Evolutionary conservation across 2,113 vertebrate genomes (phyloP).

Genomic region (Pantherophis guttatus): DNA sequence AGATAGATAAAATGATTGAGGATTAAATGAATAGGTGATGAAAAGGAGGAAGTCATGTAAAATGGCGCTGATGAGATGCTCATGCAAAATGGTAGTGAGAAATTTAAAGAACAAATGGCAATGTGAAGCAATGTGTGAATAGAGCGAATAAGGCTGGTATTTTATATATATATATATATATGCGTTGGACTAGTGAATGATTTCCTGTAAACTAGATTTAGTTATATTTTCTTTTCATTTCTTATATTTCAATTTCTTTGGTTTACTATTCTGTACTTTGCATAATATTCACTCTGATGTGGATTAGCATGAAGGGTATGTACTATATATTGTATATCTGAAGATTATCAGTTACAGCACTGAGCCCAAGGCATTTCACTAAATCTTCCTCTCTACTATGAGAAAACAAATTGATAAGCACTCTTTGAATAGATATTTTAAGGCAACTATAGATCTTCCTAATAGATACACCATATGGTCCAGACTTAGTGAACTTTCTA

Average conservation of each 20-base stretch:
- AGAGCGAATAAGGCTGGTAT: no score
- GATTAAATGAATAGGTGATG: no score
- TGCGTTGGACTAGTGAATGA: not conserved
- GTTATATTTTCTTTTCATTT: not conserved
- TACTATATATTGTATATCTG: not conserved
- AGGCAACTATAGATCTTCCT: not conserved
- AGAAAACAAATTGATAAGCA: not conserved
- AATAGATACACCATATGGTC: not conserved
- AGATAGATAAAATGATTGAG: no score
- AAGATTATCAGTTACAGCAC: not conserved
- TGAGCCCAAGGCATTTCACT: not conserved
- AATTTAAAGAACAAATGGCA: no score
- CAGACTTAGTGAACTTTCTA: not conserved
- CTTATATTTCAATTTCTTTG: not conserved
- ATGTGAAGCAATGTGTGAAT: no score
- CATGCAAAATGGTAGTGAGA: no score
- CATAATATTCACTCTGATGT: not conserved
- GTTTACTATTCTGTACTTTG: not conserved
- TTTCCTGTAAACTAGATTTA: not conserved
- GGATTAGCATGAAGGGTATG: not conserved
- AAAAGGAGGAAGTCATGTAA: no score
- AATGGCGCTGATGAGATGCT: no score
- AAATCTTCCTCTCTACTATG: not conserved
- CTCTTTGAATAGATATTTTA: not conserved
- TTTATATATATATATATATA: no score